These are phyloP conservation scores for Cyphomyrus plagiostoma DNA, from an alignment of 2,113 vertebrate genomes.

Conservation along the genomic window DNA sequence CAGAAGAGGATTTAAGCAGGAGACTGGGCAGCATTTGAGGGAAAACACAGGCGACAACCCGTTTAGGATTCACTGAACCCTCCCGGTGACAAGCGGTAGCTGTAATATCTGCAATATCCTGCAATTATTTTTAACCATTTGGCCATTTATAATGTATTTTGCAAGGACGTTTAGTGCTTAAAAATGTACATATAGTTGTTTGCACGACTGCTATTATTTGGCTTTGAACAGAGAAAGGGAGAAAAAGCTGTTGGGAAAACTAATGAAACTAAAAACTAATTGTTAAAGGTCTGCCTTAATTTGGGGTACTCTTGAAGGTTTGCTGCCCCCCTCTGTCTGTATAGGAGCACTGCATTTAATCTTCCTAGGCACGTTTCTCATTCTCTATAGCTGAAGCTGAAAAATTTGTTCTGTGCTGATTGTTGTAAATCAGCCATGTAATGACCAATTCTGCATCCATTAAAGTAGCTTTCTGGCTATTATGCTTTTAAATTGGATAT, in stretches of 20 bases:
- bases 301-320: not conserved
- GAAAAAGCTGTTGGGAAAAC: not conserved
- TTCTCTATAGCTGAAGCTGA: not conserved
- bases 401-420: not conserved
- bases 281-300: not conserved
- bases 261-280: not conserved
- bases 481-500: slow-evolving; percentile 12
- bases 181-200: not conserved
- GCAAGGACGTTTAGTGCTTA: not conserved
- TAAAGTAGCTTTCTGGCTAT: not conserved
- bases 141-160: not conserved
- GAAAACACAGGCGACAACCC: not conserved
- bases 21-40: not conserved
- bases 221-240: not conserved
- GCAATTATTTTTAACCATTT: not conserved
- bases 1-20: not conserved
- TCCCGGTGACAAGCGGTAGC: not conserved
- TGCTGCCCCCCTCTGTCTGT: slow-evolving; percentile 14
- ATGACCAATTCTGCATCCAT: slow-evolving; percentile 4
- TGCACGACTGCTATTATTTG: not conserved
- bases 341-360: not conserved
- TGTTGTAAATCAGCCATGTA: not conserved
- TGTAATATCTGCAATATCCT: not conserved
- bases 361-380: not conserved
- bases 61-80: not conserved